Base-by-base conservation (phyloP, 2,113 vertebrate genomes). In the Pyxicephalus adspersus region DNA sequence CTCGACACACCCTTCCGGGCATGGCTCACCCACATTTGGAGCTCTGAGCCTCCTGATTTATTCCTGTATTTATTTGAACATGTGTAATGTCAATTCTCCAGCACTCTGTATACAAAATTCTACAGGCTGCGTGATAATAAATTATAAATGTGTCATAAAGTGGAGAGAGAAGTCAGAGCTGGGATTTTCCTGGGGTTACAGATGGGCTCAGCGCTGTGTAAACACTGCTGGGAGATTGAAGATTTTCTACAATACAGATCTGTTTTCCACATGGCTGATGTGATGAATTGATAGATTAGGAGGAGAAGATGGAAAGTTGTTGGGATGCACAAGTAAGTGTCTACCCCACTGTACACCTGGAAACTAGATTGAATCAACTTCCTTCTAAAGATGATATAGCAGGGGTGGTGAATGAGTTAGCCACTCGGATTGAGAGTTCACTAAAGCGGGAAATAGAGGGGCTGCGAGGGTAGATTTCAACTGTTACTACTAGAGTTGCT, bases 141-240 rank as follows among this genome's bases (percentile, higher is more conserved):
- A 67, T 67, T 67, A 67, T 34, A 76, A 34, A 76, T 58, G 52
- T 25, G 73, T 51, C 34, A 57, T 51, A 76, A 63, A 76, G 2
- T 51, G 73, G 5, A 60, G 28, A 60, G 19, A 74, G 38, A 45
- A 57, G 55, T 74, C 23, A 23, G 45, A 29, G 64, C 64, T 65
- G 28, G 38, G 38, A 31, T 65, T 16, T 31, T 28, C 29, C 13
- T 18, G 3, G 31, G 19, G 64, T 18, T 34, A 15, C 65, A 67
- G 65, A 20, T 22, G 64, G 65, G 34, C 28, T 29, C 28, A 65
- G 38, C 38, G 9, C 11, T 65, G 26, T 65, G 64, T 65, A 65
- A 65, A 65, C 64, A 65, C 19, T 65, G 64, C 15, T 29, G 50
- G 26, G 15, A 38, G 70, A 72, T 45, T 45, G 38, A 29, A 26